Base-by-base conservation (phyloP, 2,888 invertebrate genomes). In the Cephonodes hylas region DNA sequence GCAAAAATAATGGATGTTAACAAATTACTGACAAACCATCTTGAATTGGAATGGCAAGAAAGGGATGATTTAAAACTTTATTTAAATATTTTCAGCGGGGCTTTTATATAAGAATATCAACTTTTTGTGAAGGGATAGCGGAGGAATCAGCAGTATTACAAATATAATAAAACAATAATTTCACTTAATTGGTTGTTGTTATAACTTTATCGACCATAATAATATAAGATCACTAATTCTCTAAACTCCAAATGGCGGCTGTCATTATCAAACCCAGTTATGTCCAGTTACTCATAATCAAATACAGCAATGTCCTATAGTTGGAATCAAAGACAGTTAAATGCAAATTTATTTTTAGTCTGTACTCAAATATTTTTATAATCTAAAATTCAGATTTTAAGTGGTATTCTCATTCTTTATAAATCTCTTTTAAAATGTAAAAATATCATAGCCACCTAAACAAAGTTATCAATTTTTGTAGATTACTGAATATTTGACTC, bases 61-160 rank as follows among this genome's bases (percentile, higher is more conserved):
- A 67, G 57, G 60, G 64, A 70, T 61, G 64, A 66, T 53, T 65
- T 64, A 59, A 42, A 66, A 62, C 69, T 66, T 69, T 70, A 69
- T 58, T 65, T 64, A 53, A 45, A 31, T 66, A 63, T 63, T 66
- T 63, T 65, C 63, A 63, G 48, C 42, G 63, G 63, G 58, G 61
- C 56, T 59, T 59, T 45, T 42, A 38, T 60, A 38, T 8, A 64
- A 64, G 64, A 45, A 64, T 61, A 63, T 63, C 45, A 61, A 53
- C n/a, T n/a, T n/a, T 27, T 56, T 56, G 18, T 56, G 31, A 31
- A 63, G 60, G 63, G 23, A 61, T 61, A 66, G 63, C 59, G 64
- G 62, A 66, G 59, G 59, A 60, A 42, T 53, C 64, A 45, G 62
- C 63, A 45, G 60, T 48, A 58, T 66, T 64, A 63, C 60, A 59